Evolutionary conservation across 2,113 vertebrate genomes (phyloP).

Genomic region (Hiodon alosoides): DNA sequence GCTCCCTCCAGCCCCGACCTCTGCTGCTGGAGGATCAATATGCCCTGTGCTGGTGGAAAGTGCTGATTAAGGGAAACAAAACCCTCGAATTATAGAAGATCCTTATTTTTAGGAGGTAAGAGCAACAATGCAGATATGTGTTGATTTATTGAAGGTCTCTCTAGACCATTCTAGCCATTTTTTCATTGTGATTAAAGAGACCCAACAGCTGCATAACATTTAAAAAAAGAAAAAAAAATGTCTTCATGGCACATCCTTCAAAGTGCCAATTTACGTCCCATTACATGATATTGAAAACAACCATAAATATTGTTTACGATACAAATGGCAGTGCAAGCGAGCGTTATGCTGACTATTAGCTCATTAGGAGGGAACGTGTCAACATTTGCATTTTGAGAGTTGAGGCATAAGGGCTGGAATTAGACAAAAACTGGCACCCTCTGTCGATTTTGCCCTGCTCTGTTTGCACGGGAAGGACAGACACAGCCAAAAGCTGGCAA

Average conservation of each 20-base stretch:
- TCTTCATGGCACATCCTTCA: conserved; percentile 43
- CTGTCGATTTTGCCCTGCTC: no score
- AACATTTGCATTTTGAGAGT: conserved; percentile 38
- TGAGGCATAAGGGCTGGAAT: no score
- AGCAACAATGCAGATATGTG: conserved; percentile 44
- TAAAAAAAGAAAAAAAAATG: conserved; percentile 39
- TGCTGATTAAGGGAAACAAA: not conserved
- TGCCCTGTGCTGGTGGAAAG: no score
- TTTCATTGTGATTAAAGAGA: conserved; percentile 12
- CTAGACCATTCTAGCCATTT: conserved; percentile 24
- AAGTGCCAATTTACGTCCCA: conserved; percentile 37
- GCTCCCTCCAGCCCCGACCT: no score
- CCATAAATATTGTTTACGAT: conserved; percentile 42
- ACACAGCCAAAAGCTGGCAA: no score
- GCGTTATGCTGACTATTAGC: conserved; percentile 29
- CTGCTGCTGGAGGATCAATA: no score
- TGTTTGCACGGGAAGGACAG: no score
- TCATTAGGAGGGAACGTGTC: conserved; percentile 40
- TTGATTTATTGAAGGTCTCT: conserved; percentile 43
- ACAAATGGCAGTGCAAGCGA: conserved; percentile 31
- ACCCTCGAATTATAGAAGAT: conserved; percentile 48
- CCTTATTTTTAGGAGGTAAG: conserved; percentile 37
- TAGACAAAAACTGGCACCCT: no score
- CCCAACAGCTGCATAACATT: conserved; percentile 37
- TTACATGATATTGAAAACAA: not conserved